Conservation (phyloP, 2,113 vertebrate species). For the Hippocampus guttulatus region DNA sequence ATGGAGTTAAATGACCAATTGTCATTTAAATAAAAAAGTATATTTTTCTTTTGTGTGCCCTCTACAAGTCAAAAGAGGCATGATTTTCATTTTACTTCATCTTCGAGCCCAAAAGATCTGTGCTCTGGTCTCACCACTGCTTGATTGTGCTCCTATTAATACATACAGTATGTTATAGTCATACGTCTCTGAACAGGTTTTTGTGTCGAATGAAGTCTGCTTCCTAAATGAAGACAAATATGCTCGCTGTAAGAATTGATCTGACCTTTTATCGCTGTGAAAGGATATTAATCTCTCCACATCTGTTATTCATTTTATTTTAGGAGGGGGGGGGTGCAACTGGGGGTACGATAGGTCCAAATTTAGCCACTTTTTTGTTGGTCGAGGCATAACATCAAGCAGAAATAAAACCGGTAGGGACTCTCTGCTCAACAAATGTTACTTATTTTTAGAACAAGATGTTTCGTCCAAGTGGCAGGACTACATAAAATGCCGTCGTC, state of each 20-base stretch:
- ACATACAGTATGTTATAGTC: slow-evolving; percentile 35
- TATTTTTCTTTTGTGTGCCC: too few relatives aligned
- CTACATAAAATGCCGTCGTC: neutral
- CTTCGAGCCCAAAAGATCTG: slow-evolving; percentile 48
- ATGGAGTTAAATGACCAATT: neutral
- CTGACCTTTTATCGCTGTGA: slow-evolving; percentile 62
- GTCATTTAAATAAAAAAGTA: neutral
- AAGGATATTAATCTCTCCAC: slow-evolving; percentile 62
- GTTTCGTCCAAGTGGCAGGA: neutral
- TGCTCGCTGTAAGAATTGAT: slow-evolving; percentile 58
- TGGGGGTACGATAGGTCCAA: slow-evolving; percentile 45
- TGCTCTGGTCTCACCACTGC: slow-evolving; percentile 40
- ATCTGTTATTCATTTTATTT: slow-evolving; percentile 59
- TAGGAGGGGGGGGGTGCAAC: neutral
- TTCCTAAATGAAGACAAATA: slow-evolving; percentile 66
- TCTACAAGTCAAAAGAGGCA: neutral
- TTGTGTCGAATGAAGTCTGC: slow-evolving; percentile 16
- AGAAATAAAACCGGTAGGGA: slow-evolving; percentile 37
- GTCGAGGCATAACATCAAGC: slow-evolving; percentile 44
- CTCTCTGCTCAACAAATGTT: neutral
- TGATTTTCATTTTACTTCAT: slow-evolving; percentile 3
- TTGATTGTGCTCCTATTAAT: slow-evolving; percentile 53
- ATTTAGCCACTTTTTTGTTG: slow-evolving; percentile 54
- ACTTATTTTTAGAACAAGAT: neutral
- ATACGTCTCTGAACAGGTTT: slow-evolving; percentile 29